A percentile compares a stretch with the other conserved stretches of the same genome.
phyloP scores from a whole-genome alignment of 2,797 vertebrate species.

The Echeneis naucrates region DNA sequence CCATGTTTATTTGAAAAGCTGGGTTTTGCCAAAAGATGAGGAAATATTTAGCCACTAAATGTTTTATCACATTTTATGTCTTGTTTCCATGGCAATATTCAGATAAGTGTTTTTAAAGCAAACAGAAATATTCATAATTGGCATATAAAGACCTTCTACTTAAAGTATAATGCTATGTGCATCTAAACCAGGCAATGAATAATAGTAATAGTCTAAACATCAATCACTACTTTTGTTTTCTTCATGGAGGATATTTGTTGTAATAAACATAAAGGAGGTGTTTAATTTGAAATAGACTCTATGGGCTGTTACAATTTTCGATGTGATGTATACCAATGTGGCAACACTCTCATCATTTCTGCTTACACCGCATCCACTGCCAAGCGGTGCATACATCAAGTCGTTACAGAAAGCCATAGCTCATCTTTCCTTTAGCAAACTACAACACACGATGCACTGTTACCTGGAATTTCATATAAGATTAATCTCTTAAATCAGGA shows the following conservation, averaged over 20 bases:
- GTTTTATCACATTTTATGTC: slow-evolving; percentile 15
- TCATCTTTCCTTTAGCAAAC: slow-evolving; percentile 76
- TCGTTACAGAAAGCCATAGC: slow-evolving; percentile 71
- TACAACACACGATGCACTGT: slow-evolving; percentile 64
- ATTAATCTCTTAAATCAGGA: slow-evolving; percentile 65
- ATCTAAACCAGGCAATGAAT: not conserved
- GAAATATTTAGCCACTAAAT: slow-evolving; percentile 3
- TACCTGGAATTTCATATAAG: slow-evolving; percentile 65
- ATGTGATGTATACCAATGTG: slow-evolving; percentile 73
- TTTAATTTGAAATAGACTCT: slow-evolving; percentile 70
- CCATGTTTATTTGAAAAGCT: slow-evolving; percentile 24
- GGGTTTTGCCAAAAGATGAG: slow-evolving; percentile 15
- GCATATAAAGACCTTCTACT: slow-evolving; percentile 1
- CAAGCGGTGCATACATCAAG: slow-evolving; percentile 78
- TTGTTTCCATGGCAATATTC: slow-evolving; percentile 34
- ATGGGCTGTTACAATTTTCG: slow-evolving; percentile 50
- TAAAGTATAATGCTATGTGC: not conserved
- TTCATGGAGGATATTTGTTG: slow-evolving; percentile 25
- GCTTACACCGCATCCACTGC: slow-evolving; percentile 75
- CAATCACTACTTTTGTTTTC: slow-evolving; percentile 5
- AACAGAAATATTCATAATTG: slow-evolving; percentile 11
- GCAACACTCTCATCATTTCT: slow-evolving; percentile 79
- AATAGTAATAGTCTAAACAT: not conserved
- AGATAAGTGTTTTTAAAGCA: not conserved
- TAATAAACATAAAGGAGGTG: slow-evolving; percentile 47